Percentiles rank a stretch among this genome's conserved stretches.
Conservation (phyloP, 2,113 vertebrate species). For the Ctenomys sociabilis region DNA sequence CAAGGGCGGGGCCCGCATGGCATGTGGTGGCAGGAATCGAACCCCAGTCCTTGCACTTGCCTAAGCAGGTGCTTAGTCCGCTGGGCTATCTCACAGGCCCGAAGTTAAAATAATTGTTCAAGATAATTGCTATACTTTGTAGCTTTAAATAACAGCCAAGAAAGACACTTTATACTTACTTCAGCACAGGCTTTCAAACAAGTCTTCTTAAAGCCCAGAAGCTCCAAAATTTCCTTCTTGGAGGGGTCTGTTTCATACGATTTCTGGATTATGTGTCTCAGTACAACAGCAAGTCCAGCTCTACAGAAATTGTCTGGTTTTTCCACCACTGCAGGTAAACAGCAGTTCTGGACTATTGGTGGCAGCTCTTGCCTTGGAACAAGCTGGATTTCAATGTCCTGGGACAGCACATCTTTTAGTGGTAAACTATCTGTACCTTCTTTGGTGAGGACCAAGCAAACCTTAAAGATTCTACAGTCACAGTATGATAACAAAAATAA, state of each 20-base stretch:
- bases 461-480: slow-evolving; percentile 91
- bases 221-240: slow-evolving; percentile 89
- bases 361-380: slow-evolving; percentile 87
- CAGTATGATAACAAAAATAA: slow-evolving; percentile 96
- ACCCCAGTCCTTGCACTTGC: no score
- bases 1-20: no score
- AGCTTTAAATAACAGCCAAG: slow-evolving; percentile 10
- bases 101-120: slow-evolving; percentile 13
- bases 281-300: slow-evolving; percentile 95
- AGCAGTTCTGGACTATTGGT: slow-evolving; percentile 89
- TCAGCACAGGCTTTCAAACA: slow-evolving; percentile 99
- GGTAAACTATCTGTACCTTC: slow-evolving; percentile 72
- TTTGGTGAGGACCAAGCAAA: slow-evolving; percentile 87
- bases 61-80: no score
- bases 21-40: no score
- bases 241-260: slow-evolving; percentile 87
- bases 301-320: slow-evolving; percentile 90
- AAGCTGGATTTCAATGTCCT: slow-evolving; percentile 77
- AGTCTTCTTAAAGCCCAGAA: slow-evolving; percentile 98
- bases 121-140: not conserved
- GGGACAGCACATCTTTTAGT: slow-evolving; percentile 77
- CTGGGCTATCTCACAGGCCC: no score
- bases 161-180: slow-evolving; percentile 86
- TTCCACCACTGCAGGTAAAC: slow-evolving; percentile 90
- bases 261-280: slow-evolving; percentile 92